phyloP scores from a whole-genome alignment of 2,797 vertebrate species.

The Danio jaintianensis region DNA sequence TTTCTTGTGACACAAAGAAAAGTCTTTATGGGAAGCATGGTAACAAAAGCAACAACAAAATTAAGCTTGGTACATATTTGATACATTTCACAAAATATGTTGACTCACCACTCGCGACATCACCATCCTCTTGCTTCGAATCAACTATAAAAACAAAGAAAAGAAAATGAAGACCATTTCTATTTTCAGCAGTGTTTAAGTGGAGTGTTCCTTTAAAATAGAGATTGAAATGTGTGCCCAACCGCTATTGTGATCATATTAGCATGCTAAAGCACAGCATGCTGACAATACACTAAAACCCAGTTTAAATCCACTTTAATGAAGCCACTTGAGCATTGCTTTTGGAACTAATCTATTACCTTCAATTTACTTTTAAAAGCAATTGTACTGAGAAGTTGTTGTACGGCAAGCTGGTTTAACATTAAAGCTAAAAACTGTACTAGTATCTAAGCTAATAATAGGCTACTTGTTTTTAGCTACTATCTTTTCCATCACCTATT shows the following conservation, averaged over 20 bases:
- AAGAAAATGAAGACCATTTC: not conserved
- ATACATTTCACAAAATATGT: not conserved
- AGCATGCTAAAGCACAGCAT: not conserved
- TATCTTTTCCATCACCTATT: no score
- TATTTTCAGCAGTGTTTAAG: not conserved
- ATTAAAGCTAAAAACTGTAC: no score
- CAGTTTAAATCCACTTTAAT: not conserved
- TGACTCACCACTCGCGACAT: not conserved
- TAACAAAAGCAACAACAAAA: not conserved
- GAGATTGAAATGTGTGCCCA: not conserved
- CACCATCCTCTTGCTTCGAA: constrained; percentile 2
- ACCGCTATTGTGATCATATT: not conserved
- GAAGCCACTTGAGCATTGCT: not conserved
- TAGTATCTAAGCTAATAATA: no score
- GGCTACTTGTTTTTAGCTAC: no score
- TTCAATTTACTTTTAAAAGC: not conserved
- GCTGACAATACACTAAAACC: constrained; percentile 7
- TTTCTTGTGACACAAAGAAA: not conserved
- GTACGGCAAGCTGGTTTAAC: no score
- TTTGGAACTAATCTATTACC: not conserved
- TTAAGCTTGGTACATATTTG: not conserved
- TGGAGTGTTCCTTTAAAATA: not conserved
- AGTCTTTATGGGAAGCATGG: not conserved
- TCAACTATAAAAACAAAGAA: not conserved
- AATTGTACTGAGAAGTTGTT: no score